Evolutionary conservation across 2,797 vertebrate genomes (phyloP).

Genomic region (Falco columbarius): DNA sequence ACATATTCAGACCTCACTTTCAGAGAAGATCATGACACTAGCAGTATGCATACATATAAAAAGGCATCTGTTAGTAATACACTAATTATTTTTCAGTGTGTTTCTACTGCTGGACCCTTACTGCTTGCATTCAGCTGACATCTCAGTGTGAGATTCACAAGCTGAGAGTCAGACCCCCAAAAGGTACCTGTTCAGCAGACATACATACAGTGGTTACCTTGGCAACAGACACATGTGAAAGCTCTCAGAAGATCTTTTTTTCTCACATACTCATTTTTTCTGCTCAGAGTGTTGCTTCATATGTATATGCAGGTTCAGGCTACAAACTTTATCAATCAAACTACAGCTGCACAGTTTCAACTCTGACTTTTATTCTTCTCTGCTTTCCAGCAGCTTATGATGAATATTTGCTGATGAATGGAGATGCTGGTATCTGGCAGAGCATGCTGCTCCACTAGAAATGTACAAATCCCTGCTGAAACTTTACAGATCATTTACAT

Average conservation of each 20-base stretch:
- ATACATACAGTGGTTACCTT: background rate
- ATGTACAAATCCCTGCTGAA: background rate
- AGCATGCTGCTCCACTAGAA: background rate
- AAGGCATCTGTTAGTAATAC: background rate
- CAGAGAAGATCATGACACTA: background rate
- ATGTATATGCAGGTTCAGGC: background rate
- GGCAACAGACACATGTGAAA: background rate
- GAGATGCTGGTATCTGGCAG: background rate
- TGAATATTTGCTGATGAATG: background rate
- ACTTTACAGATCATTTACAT: background rate
- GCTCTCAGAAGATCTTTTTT: background rate
- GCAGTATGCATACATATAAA: background rate
- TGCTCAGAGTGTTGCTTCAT: background rate
- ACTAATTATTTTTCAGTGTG: background rate
- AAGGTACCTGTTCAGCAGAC: background rate
- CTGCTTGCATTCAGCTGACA: background rate
- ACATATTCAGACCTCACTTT: background rate
- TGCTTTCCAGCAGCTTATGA: background rate
- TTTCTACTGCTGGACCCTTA: background rate
- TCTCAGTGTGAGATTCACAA: background rate
- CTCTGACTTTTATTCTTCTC: background rate
- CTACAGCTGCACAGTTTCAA: background rate
- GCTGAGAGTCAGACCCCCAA: background rate
- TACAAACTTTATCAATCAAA: slow-evolving; percentile 24
- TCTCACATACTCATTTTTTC: background rate